phyloP scores from a whole-genome alignment of 2,888 invertebrate species.

The Hofmannophila pseudospretella region DNA sequence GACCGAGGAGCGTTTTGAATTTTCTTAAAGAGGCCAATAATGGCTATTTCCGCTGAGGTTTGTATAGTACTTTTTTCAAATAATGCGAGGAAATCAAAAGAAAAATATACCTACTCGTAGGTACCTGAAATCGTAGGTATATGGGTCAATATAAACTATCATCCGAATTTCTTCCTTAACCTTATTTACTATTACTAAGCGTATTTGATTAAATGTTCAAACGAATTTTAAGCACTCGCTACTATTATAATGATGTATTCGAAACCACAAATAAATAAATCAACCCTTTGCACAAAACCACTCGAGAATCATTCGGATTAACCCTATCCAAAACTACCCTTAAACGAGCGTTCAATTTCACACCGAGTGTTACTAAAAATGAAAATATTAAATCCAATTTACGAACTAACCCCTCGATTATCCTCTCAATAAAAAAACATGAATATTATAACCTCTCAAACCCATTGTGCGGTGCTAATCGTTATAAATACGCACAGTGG shows the following conservation, averaged over 20 bases:
- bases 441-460: slow-evolving; percentile 68
- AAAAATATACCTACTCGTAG: too few species aligned
- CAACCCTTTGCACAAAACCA: slow-evolving; percentile 32
- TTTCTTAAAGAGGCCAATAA: too few species aligned
- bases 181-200: too few species aligned
- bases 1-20: too few species aligned
- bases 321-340: slow-evolving; percentile 59
- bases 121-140: too few species aligned
- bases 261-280: slow-evolving; percentile 2
- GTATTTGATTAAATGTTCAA: too few species aligned
- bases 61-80: too few species aligned
- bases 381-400: slow-evolving; percentile 77
- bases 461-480: slow-evolving; percentile 65
- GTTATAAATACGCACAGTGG: slow-evolving; percentile 55
- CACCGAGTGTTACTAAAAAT: slow-evolving; percentile 68
- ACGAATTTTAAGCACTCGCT: too few species aligned
- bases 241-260: slow-evolving; percentile 3
- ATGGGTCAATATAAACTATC: too few species aligned
- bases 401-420: slow-evolving; percentile 64
- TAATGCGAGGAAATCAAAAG: too few species aligned
- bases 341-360: slow-evolving; percentile 71
- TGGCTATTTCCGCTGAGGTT: too few species aligned
- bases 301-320: slow-evolving; percentile 46
- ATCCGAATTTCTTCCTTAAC: too few species aligned
- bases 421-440: slow-evolving; percentile 58